Percentiles rank a stretch among this genome's conserved stretches.
Evolutionary conservation across 2,888 invertebrate genomes (phyloP).

Genomic region (Idaea straminata): DNA sequence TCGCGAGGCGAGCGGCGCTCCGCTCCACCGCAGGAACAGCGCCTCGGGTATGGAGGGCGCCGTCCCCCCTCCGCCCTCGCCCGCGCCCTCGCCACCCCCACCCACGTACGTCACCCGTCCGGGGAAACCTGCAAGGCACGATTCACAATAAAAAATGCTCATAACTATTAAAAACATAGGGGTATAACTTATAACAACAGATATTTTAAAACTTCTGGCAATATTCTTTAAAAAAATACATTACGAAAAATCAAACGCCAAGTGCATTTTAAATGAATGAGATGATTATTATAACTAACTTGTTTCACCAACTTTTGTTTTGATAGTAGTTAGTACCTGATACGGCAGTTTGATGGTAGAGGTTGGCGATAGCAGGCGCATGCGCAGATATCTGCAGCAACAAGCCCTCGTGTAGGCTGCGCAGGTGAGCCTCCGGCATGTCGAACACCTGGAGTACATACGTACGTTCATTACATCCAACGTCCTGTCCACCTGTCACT

Average conservation of each 20-base stretch:
- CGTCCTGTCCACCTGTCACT: neutral
- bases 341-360: conserved; percentile 63
- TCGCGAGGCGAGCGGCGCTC: conserved; percentile 52
- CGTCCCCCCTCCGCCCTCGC: conserved; percentile 29
- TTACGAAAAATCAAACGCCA: too few species aligned
- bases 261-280: too few species aligned
- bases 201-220: too few species aligned
- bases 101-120: conserved; percentile 33
- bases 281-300: too few species aligned
- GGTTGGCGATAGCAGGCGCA: conserved; percentile 76
- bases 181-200: too few species aligned
- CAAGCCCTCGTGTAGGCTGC: conserved; percentile 81
- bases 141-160: neutral
- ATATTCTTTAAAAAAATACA: too few species aligned
- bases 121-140: conserved; percentile 38
- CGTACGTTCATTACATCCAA: neutral
- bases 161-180: too few species aligned
- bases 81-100: conserved; percentile 27
- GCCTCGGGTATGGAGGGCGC: conserved; percentile 48
- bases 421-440: conserved; percentile 67
- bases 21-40: conserved; percentile 55
- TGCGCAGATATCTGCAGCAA: conserved; percentile 83
- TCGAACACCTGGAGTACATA: conserved; percentile 67
- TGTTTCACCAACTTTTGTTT: neutral
- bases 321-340: conserved; percentile 39